Evolutionary conservation across 2,888 invertebrate genomes (phyloP).

Genomic region (Copidosoma aretas): DNA sequence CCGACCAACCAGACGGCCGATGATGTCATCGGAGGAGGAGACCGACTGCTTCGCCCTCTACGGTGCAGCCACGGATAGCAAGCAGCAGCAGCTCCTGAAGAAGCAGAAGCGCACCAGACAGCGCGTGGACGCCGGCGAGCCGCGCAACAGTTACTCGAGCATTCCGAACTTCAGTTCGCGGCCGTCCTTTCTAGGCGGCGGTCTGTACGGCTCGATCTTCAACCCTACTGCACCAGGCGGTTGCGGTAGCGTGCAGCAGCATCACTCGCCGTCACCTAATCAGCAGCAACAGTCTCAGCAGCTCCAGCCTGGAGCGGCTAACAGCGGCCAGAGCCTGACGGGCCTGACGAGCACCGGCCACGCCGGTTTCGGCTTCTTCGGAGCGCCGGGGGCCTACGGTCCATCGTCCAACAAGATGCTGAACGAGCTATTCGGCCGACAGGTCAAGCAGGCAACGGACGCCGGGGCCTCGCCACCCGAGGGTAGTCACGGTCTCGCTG

Average conservation of each 20-base stretch:
- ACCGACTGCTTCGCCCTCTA: conserved; percentile 92
- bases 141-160: conserved; percentile 89
- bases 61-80: conserved; percentile 72
- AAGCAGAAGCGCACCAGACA: conserved; percentile 93
- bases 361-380: conserved; percentile 78
- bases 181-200: conserved; percentile 81
- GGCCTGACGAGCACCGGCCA: conserved; percentile 55
- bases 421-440: conserved; percentile 85
- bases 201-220: conserved; percentile 88
- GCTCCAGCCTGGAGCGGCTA: conserved; percentile 63
- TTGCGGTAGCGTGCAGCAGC: conserved; percentile 61
- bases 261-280: conserved; percentile 45
- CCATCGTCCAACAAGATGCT: conserved; percentile 81
- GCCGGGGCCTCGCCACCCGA: conserved; percentile 63
- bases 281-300: conserved; percentile 68
- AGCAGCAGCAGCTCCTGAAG: conserved; percentile 78
- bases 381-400: conserved; percentile 82
- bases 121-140: conserved; percentile 95
- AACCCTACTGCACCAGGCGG: too few relatives aligned
- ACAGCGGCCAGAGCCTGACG: conserved; percentile 49
- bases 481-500: conserved; percentile 64
- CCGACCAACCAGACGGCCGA: conserved; percentile 75
- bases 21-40: conserved; percentile 98
- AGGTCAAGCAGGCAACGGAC: conserved; percentile 75
- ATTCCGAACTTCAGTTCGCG: conserved; percentile 79